Evolutionary conservation across 1,140 invertebrate genomes (phyloP), one percentile per base, ranked within the genome.

Genomic region (Proctacanthus coquilletti): DNA sequence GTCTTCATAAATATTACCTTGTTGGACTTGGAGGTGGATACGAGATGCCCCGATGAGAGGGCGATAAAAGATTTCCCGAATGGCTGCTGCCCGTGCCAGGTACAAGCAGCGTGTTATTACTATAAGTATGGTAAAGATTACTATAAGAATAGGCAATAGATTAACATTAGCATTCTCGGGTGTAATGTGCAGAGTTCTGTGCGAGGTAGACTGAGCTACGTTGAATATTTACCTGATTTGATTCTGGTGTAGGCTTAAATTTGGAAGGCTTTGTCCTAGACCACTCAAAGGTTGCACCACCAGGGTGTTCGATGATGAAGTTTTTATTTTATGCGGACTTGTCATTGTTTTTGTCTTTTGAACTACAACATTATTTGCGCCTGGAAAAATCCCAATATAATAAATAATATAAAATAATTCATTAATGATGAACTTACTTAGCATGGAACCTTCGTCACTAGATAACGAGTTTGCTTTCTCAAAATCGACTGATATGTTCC

Each of bases 1-100:
- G n/a, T n/a, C n/a, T n/a, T n/a, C 8, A 13, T 23, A 34, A 42
- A 53, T 51, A 25, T 55, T 51, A 60, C 57, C 75, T 65, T 30
- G 77, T 75, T 30, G 80, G 80, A 27, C 77, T 80, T 21, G 77
- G 79, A 18, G 80, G 79, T 40, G 79, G 79, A 58, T 83, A 82
- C 14, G 77, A 79, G 45, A 80, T 74, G 41, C 78, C 79, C 52
- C 73, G 56, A 42, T 70, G 68, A 41, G 62, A 65, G 25, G 66
- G 65, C 47, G 66, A 68, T 46, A 68, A 49, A 46, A 65, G 57
- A 40, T 59, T 59, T 36, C 61, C 60, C 43, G 57, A 60, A 51
- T 62, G 56, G 45, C 61, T 65, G 43, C 61, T 66, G 21, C 56
- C 55, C 39, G 60, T 60, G 41, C 54, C 57, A 19, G 67, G 66